Evolutionary conservation across 2,888 invertebrate species (phyloP).

Genomic region (Liodrosophila aerea): DNA sequence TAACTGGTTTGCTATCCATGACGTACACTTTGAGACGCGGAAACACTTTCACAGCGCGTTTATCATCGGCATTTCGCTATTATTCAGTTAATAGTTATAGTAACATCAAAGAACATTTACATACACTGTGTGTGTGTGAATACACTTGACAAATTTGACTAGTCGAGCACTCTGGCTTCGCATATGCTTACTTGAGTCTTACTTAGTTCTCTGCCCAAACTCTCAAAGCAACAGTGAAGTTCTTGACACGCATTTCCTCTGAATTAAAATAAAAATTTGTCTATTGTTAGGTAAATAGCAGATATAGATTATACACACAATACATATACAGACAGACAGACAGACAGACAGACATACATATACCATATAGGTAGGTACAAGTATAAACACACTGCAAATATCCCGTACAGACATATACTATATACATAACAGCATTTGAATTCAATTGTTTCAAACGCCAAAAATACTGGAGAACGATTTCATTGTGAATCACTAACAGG

Average conservation of each 20-base stretch:
- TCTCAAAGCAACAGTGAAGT: background rate
- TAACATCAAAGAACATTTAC: too few species aligned
- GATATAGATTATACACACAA: background rate
- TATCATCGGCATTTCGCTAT: background rate
- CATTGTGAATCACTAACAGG: constrained; percentile 26
- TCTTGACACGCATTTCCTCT: constrained; percentile 4
- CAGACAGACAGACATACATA: constrained; percentile 8
- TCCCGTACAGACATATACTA: constrained; percentile 7
- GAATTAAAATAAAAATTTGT: constrained; percentile 4
- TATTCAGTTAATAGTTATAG: too few species aligned
- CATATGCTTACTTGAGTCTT: constrained; percentile 2
- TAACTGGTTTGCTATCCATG: constrained; percentile 70
- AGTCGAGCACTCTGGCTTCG: background rate
- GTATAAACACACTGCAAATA: constrained; percentile 26
- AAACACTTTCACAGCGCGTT: constrained; percentile 14
- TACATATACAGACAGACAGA: background rate
- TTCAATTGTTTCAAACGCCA: constrained; percentile 27
- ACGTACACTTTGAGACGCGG: constrained; percentile 9
- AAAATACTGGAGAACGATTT: constrained; percentile 24
- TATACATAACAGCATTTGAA: constrained; percentile 20
- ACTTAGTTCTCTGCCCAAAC: background rate
- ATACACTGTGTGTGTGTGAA: background rate
- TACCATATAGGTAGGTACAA: constrained; percentile 13
- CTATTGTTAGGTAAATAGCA: constrained; percentile 6
- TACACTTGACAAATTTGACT: background rate